phyloP scores from a whole-genome alignment of 2,113 vertebrate species.

The Phrynocephalus versicolor region DNA sequence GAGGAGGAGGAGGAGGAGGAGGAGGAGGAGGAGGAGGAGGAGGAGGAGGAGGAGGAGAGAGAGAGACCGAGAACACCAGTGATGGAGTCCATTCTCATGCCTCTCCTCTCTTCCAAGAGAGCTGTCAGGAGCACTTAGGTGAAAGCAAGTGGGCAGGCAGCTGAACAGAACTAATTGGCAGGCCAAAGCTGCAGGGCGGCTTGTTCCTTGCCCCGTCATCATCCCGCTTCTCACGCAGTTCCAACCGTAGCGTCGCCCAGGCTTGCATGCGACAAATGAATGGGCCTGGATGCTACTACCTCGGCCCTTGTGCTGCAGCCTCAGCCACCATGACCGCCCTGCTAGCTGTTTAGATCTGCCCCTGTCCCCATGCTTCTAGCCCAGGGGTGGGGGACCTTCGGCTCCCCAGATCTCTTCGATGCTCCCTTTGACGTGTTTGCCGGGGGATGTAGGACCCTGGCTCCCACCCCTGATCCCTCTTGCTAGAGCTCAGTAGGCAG shows the following conservation, averaged over 20 bases:
- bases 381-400: too few species aligned
- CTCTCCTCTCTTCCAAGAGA: background rate
- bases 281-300: too few species aligned
- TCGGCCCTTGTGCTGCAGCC: too few species aligned
- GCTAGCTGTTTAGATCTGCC: background rate
- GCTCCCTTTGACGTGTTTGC: too few species aligned
- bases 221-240: background rate
- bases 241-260: background rate
- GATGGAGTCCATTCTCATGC: background rate
- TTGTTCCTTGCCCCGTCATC: too few species aligned
- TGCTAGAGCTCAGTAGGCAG: too few species aligned
- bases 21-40: background rate
- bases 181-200: background rate
- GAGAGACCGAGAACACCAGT: too few species aligned
- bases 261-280: too few species aligned
- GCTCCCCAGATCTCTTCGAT: too few species aligned
- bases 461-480: too few species aligned
- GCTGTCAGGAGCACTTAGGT: background rate
- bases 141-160: background rate
- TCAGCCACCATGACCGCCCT: background rate
- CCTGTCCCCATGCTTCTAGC: background rate
- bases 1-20: background rate
- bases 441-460: too few species aligned
- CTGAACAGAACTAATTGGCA: slow-evolving; percentile 11
- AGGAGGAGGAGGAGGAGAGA: background rate